Evolutionary conservation across 2,797 vertebrate genomes (phyloP), one percentile per base, ranked within the genome.

Genomic region (Anniella stebbinsi): DNA sequence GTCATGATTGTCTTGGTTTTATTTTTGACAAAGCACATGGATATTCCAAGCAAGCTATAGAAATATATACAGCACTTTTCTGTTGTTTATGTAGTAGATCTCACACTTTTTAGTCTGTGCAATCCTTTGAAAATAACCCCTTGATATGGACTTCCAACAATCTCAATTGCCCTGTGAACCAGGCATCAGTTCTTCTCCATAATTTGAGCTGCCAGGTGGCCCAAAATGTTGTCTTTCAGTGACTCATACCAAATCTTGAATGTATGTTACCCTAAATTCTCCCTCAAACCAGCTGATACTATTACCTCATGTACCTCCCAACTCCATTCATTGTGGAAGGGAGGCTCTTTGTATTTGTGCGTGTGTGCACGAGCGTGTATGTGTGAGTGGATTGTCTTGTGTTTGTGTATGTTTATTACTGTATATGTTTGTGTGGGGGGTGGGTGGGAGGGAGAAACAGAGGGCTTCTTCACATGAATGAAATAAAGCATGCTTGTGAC

Each of bases 31-130:
- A 60, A 82, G 87, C 84, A 76, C 77, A 93, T 89, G 91, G 33
- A 73, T 87, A 1, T 6, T 86, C 36, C 63, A 51, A 94, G 41
- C 63, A 84, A 90, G 2, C 63, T 54, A 76, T 88, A 89, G 89
- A n/a, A 88, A 82, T 2, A 0, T 0, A 87, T 72, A 4, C 33
- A 70, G 30, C 85, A 67, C 33, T 77, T 45, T 30, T 86, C 86
- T 82, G 21, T 88, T 30, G 33, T 72, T 78, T 91, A 80, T 21
- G 21, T 33, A 41, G 36, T 33, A 89, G 60, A 90, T 81, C 48
- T 2, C 76, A 48, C 17, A 38, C 3, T 3, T 30, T 70, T 54
- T 28, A 25, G 25, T 33, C 21, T 80, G 33, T 33, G n/a, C 48
- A 72, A 3, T 33, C 11, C 28, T 57, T 87, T 87, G 54, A 48